A percentile compares a stretch with the other conserved stretches of the same genome.
Evolutionary conservation across 2,113 vertebrate species (phyloP).

Genomic region (Ictalurus furcatus): DNA sequence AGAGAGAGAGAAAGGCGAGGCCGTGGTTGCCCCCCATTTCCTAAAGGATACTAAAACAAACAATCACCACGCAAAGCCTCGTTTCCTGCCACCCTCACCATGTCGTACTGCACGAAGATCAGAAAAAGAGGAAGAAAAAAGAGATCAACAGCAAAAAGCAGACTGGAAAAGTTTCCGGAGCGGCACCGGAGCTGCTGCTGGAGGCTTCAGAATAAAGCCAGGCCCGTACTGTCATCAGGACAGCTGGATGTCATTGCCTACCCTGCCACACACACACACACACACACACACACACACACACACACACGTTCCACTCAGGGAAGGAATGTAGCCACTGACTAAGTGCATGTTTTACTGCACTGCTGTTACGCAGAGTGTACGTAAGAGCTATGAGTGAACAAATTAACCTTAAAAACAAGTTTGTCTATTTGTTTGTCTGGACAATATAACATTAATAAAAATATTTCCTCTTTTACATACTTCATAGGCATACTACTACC

Average conservation of each 20-base stretch:
- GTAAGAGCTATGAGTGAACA: not conserved
- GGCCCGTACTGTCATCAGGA: conserved; percentile 39
- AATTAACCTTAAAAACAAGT: not conserved
- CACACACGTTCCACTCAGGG: conserved; percentile 1
- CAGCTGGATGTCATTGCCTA: conserved; percentile 46
- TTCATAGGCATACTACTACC: not conserved
- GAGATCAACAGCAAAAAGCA: conserved; percentile 33
- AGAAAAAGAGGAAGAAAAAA: conserved; percentile 16
- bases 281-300: conserved; percentile 33
- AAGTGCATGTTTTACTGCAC: conserved; percentile 8
- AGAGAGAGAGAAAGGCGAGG: conserved; percentile 48
- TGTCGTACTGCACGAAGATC: conserved; percentile 49
- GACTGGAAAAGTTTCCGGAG: conserved; percentile 21
- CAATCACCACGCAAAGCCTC: conserved; percentile 65
- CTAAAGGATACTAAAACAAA: conserved; percentile 75
- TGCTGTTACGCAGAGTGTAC: not conserved
- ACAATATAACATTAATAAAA: not conserved
- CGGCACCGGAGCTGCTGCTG: not conserved
- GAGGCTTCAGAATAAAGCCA: conserved; percentile 27
- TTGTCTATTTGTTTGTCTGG: not conserved
- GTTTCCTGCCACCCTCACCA: conserved; percentile 69
- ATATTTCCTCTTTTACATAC: not conserved
- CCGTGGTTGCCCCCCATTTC: conserved; percentile 64
- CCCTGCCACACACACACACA: conserved; percentile 22
- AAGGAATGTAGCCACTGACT: conserved; percentile 5